These are phyloP conservation scores for Alviniconcha strummeri DNA, from an alignment of 2,888 invertebrate species.

Conservation along the genomic window DNA sequence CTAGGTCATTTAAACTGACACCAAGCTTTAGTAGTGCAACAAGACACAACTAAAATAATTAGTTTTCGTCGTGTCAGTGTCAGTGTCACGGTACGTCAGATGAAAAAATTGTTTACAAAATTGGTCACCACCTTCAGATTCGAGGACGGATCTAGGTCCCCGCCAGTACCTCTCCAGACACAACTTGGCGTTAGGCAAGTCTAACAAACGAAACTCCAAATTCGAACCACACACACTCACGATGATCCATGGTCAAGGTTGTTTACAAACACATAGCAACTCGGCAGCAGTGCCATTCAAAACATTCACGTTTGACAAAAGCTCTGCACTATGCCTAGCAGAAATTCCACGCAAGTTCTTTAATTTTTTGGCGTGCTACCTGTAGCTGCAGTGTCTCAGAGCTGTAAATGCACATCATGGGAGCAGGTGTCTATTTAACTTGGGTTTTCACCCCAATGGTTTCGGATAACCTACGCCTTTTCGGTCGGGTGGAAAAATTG, in stretches of 20 bases:
- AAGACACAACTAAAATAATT: no score
- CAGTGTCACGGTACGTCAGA: no score
- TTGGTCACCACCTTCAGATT: no score
- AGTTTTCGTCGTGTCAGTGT: no score
- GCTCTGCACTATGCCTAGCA: not conserved
- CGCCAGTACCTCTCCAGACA: no score
- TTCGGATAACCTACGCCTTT: slow-evolving; percentile 7
- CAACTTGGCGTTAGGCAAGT: no score
- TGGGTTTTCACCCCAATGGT: not conserved
- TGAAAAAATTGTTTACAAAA: no score
- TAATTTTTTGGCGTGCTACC: not conserved
- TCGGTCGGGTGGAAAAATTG: slow-evolving; percentile 28
- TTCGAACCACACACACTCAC: not conserved
- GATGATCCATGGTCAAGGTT: not conserved
- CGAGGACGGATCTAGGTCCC: no score
- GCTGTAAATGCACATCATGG: slow-evolving; percentile 19
- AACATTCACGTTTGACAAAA: not conserved
- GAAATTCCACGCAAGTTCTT: not conserved
- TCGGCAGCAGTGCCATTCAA: not conserved
- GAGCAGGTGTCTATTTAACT: not conserved
- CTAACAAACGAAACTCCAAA: no score
- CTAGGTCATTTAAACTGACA: no score
- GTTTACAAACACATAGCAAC: not conserved
- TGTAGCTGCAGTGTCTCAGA: not conserved
- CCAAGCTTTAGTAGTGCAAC: no score